Percentiles rank a stretch among this genome's conserved stretches.
Conservation (phyloP, 2,888 invertebrate genomes). For the Brachypalpus laphriformis region DNA sequence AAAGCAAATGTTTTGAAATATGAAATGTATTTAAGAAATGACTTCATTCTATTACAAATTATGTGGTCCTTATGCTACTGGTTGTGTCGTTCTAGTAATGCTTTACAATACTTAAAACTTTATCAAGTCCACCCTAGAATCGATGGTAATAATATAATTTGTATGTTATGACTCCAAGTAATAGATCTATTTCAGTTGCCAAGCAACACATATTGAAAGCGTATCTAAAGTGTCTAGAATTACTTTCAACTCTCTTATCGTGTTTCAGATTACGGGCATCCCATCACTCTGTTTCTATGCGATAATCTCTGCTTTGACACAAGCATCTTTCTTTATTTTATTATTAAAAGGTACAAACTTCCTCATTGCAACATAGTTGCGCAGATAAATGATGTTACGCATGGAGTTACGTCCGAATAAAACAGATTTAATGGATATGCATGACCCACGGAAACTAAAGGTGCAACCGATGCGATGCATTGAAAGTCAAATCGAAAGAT, state of each 20-base stretch:
- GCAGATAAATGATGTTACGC: background rate
- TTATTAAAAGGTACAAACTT: conserved; percentile 18
- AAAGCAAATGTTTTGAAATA: too few species aligned
- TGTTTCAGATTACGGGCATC: too few species aligned
- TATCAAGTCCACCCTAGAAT: too few species aligned
- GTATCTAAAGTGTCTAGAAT: background rate
- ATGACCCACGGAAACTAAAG: conserved; percentile 10
- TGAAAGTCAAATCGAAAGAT: conserved; percentile 4
- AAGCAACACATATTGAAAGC: background rate
- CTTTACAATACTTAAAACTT: too few species aligned
- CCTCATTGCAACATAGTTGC: conserved; percentile 9
- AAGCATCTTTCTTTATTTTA: background rate
- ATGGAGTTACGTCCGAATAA: background rate
- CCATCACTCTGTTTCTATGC: background rate
- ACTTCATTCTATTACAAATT: too few species aligned
- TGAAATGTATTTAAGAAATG: too few species aligned
- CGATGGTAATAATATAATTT: too few species aligned
- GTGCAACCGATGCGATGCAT: background rate
- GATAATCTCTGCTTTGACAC: conserved; percentile 4
- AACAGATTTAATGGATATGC: background rate
- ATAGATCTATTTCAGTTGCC: too few species aligned
- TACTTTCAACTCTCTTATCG: background rate
- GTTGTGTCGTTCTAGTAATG: too few species aligned
- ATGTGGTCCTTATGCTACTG: too few species aligned
- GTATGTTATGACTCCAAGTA: too few species aligned